phyloP scores from a whole-genome alignment of 1,140 invertebrate genomes.

The Elymnias hypermnestra region DNA sequence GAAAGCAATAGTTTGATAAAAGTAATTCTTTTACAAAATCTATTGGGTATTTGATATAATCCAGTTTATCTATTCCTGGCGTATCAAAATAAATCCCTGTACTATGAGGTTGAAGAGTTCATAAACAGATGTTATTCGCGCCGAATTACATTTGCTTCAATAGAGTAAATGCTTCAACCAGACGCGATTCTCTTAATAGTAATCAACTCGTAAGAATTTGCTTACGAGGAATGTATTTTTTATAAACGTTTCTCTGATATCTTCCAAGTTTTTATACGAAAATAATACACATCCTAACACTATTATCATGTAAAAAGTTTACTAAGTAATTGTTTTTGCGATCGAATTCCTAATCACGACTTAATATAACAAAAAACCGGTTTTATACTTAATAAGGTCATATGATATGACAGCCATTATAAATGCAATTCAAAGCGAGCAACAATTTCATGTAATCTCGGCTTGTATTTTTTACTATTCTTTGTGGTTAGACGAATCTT shows the following conservation, averaged over 20 bases:
- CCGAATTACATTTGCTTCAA: neutral
- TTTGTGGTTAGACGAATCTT: no score
- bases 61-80: conserved; percentile 7
- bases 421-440: no score
- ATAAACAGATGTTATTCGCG: neutral
- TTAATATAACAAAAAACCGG: neutral
- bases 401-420: neutral
- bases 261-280: no score
- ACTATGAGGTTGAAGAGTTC: neutral
- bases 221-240: no score
- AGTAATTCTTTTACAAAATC: neutral
- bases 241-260: no score
- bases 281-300: no score
- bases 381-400: neutral
- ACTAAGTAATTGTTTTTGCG: no score
- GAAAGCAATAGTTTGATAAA: no score
- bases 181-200: neutral
- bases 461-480: no score
- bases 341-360: neutral
- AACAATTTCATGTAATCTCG: no score
- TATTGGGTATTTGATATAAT: conserved; percentile 1
- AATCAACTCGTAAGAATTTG: no score
- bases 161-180: neutral
- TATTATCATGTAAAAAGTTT: no score
- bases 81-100: neutral